Conservation (phyloP, 2,888 invertebrate genomes). For the Scaptomyza flava region DNA sequence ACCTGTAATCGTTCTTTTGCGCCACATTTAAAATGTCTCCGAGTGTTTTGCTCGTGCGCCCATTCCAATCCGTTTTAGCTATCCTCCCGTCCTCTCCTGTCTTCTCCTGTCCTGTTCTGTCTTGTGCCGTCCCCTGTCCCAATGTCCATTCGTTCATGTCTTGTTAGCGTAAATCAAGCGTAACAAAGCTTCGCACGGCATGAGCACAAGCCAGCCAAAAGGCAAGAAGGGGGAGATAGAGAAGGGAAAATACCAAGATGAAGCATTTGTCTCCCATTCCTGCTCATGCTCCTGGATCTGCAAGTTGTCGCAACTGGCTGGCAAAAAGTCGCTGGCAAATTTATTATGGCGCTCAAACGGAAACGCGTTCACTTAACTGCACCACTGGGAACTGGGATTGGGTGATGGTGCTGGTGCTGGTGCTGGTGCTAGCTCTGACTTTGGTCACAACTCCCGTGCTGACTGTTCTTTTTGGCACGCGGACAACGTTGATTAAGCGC, state of each 20-base stretch:
- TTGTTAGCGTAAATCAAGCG: slow-evolving; percentile 80
- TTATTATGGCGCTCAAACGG: slow-evolving; percentile 76
- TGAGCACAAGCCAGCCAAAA: slow-evolving; percentile 33
- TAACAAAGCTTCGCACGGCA: slow-evolving; percentile 71
- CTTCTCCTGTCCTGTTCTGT: neutral
- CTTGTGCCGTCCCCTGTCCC: slow-evolving; percentile 24
- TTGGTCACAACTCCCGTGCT: slow-evolving; percentile 32
- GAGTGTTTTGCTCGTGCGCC: slow-evolving; percentile 51
- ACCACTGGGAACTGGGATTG: slow-evolving; percentile 53
- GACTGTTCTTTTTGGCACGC: slow-evolving; percentile 59
- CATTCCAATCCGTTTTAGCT: neutral
- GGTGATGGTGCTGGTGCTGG: slow-evolving; percentile 22
- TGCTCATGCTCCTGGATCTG: slow-evolving; percentile 4
- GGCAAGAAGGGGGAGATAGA: neutral
- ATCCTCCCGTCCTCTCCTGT: neutral
- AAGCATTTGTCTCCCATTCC: slow-evolving; percentile 48
- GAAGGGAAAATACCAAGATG: slow-evolving; percentile 49
- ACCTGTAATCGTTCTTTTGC: slow-evolving; percentile 79
- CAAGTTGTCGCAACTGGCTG: slow-evolving; percentile 60
- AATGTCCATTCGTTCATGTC: slow-evolving; percentile 79
- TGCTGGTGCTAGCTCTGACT: slow-evolving; percentile 20
- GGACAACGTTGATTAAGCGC: slow-evolving; percentile 63
- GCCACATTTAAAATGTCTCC: slow-evolving; percentile 79
- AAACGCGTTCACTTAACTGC: slow-evolving; percentile 74
- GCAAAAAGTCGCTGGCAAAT: slow-evolving; percentile 69